Evolutionary conservation across 2,888 invertebrate species (phyloP).

Genomic region (Notocelia uddmanniana): DNA sequence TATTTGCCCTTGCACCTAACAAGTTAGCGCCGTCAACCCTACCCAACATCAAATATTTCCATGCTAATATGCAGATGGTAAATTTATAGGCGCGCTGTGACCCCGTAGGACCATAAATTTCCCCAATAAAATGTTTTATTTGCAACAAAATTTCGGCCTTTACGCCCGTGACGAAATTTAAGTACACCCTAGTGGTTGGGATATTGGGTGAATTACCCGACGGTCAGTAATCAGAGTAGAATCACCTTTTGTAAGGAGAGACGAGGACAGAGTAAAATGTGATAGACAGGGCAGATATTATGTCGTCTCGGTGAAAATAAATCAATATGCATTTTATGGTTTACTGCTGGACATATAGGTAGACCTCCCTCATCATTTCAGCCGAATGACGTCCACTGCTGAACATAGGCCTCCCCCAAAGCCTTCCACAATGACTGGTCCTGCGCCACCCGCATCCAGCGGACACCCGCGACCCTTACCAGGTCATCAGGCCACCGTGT

Average conservation of each 20-base stretch:
- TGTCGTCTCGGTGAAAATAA: too few species aligned
- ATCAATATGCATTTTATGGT: too few species aligned
- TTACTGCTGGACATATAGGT: too few species aligned
- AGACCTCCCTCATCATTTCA: too few species aligned
- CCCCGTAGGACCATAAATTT: slow-evolving; percentile 53
- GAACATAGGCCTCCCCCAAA: too few species aligned
- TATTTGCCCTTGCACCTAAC: not conserved
- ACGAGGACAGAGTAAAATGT: not conserved
- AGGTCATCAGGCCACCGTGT: too few species aligned
- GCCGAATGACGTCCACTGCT: too few species aligned
- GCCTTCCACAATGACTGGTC: too few species aligned
- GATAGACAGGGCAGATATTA: slow-evolving; percentile 7
- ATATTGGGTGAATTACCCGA: slow-evolving; percentile 13
- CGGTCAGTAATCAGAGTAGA: slow-evolving; percentile 38
- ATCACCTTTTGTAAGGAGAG: slow-evolving; percentile 34
- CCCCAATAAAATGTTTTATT: slow-evolving; percentile 62
- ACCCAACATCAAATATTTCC: slow-evolving; percentile 52
- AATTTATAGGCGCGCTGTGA: slow-evolving; percentile 51
- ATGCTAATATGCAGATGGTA: slow-evolving; percentile 56
- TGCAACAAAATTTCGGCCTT: slow-evolving; percentile 53
- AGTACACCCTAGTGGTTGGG: slow-evolving; percentile 32
- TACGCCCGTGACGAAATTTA: slow-evolving; percentile 43
- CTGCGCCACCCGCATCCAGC: too few species aligned
- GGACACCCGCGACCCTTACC: too few species aligned
- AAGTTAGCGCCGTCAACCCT: slow-evolving; percentile 27